Percentiles rank a stretch among this genome's conserved stretches.
Conservation (phyloP, 1,140 invertebrate genomes). For the Caenorhabditis elegans region WBcel235 BX284602.5:8636001-8636500, state of each 20-base stretch:
- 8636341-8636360: background rate
- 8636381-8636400: slow-evolving; percentile 1
- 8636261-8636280: background rate
- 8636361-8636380: background rate
- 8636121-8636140: no score
- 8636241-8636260: background rate
- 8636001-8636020: no score
- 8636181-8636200: no score
- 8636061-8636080: no score
- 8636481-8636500: background rate
- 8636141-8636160: no score
- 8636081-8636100: no score
- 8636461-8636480: background rate
- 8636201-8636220: no score
- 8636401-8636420: background rate
- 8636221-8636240: no score
- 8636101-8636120: no score
- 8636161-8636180: no score
- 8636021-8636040: no score
- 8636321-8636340: background rate
- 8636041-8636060: no score
- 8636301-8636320: slow-evolving; percentile 23
- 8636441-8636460: slow-evolving; percentile 1
- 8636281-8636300: background rate
- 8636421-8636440: background rate